Conservation (phyloP, 1,140 invertebrate genomes). For the Luehdorfia chinensis region DNA sequence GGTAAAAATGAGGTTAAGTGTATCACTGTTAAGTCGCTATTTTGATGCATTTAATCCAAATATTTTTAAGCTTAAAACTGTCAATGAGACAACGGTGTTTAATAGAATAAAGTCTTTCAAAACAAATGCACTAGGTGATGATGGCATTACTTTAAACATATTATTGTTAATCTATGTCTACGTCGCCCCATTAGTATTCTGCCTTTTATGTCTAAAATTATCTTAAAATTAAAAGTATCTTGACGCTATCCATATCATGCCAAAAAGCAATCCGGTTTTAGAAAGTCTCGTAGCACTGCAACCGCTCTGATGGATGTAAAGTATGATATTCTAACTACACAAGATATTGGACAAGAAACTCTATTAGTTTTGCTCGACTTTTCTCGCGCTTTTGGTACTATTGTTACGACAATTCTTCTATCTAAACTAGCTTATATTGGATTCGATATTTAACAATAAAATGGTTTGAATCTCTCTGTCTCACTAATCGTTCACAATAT, state of each 20-base stretch:
- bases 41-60: too few relatives aligned
- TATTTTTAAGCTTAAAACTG: constrained; percentile 7
- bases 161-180: too few relatives aligned
- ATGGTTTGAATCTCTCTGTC: not conserved
- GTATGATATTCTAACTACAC: too few relatives aligned
- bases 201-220: constrained; percentile 15
- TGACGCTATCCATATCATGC: not conserved
- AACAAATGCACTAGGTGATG: constrained; percentile 9
- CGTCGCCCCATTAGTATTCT: constrained; percentile 11
- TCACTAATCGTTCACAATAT: not conserved
- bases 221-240: too few relatives aligned
- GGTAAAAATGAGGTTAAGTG: too few relatives aligned
- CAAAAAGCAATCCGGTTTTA: not conserved
- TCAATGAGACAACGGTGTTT: not conserved
- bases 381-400: not conserved
- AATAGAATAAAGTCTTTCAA: constrained; percentile 9
- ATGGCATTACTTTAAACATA: constrained; percentile 13
- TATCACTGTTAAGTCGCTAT: too few relatives aligned
- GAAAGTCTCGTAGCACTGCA: not conserved
- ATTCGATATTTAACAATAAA: not conserved
- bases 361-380: not conserved
- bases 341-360: too few relatives aligned
- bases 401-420: not conserved
- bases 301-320: not conserved
- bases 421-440: not conserved